Conservation (phyloP, 2,113 vertebrate species). For the Odocoileus virginianus region DNA sequence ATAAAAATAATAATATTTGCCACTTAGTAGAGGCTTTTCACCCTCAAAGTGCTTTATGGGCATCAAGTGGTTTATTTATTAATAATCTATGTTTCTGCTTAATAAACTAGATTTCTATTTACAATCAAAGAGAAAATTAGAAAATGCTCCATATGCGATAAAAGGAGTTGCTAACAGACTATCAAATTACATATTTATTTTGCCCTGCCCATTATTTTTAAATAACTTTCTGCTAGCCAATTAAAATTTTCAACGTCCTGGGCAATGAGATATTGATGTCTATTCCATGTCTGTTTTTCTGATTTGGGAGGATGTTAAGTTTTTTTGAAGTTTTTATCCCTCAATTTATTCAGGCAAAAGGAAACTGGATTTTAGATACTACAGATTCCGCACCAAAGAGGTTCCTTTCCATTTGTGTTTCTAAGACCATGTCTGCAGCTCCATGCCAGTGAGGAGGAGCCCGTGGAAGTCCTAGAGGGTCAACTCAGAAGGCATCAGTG, state of each 20-base stretch:
- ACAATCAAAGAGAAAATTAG: slow-evolving; percentile 75
- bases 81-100: slow-evolving; percentile 76
- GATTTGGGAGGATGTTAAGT: slow-evolving; percentile 64
- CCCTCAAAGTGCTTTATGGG: slow-evolving; percentile 63
- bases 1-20: slow-evolving; percentile 77
- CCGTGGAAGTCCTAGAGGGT: not conserved
- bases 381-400: slow-evolving; percentile 37
- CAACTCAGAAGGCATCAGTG: slow-evolving; percentile 22
- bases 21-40: slow-evolving; percentile 68
- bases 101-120: slow-evolving; percentile 78
- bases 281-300: slow-evolving; percentile 70
- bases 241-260: slow-evolving; percentile 51
- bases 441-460: not conserved
- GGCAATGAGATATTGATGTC: slow-evolving; percentile 62
- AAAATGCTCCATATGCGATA: slow-evolving; percentile 63
- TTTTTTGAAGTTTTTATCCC: not conserved
- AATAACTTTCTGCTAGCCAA: slow-evolving; percentile 73
- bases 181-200: slow-evolving; percentile 71
- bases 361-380: slow-evolving; percentile 55
- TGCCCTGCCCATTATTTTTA: slow-evolving; percentile 78
- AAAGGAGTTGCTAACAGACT: slow-evolving; percentile 64
- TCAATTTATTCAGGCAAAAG: slow-evolving; percentile 33
- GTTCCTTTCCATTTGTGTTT: slow-evolving; percentile 55
- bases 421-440: not conserved
- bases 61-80: slow-evolving; percentile 73